Base-by-base conservation (phyloP, 2,888 invertebrate genomes). In the Saturnia japonica region DNA sequence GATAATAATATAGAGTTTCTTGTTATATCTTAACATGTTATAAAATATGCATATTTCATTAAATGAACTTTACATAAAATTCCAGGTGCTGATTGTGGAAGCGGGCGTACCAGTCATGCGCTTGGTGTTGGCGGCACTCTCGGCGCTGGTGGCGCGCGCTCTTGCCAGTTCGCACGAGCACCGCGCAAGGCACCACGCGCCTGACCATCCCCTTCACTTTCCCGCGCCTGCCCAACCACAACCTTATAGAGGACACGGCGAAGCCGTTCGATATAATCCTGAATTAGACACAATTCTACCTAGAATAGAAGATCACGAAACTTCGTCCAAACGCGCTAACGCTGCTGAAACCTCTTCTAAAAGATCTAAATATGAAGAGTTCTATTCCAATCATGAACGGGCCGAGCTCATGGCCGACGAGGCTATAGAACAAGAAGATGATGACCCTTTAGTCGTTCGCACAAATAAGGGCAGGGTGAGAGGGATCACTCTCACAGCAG, bases 381-480 rank as follows among this genome's bases (percentile, higher is more conserved):
- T 91, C 74, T 92, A 92, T 72, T 90, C 90, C 6, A 91, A 91
- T 73, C 91, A 92, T 77, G 91, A 91, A 74, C 88, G 90, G 76
- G 84, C 85, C 72, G 89, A 88, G 70, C 81, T 87, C 67, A 86
- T 93, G 89, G 90, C 90, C 1, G 94, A 94, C 68, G 91, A 93
- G 77, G 93, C 94, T 0, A 72, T 76, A 51, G 74, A 78, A 42
- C 89, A 90, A 74, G 93, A 94, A 68, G 94, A 94, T 60, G 95
- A 96, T 64, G 97, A 97, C 84, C 96, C 96, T 1, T 92, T 97
- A 67, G 91, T 97, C n/a, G 95, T 98, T 34, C 95, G 96, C 78
- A 97, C 97, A 40, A 96, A 95, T 80, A 97, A 97, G 88, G 97
- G 97, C 72, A 95, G 95, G 86, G 96, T 97, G 68, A 95, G 96